phyloP scores from a whole-genome alignment of 2,113 vertebrate species.

The Toxotes jaculatrix region DNA sequence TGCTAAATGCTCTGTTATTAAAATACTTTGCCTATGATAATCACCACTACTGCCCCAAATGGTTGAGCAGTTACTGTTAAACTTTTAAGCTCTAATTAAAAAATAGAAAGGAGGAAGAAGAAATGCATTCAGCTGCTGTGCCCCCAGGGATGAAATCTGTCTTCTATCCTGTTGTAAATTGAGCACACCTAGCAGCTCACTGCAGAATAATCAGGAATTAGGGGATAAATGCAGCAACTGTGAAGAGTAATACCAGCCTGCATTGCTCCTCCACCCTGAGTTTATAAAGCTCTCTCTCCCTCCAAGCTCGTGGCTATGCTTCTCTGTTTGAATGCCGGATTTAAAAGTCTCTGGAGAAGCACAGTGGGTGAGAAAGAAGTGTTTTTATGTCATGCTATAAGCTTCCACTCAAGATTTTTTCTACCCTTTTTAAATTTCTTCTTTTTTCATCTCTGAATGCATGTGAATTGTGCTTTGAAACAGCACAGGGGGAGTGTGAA shows the following conservation, averaged over 20 bases:
- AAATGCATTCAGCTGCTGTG: slow-evolving; percentile 62
- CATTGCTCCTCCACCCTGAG: slow-evolving; percentile 61
- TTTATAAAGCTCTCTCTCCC: slow-evolving; percentile 67
- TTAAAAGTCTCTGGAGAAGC: slow-evolving; percentile 70
- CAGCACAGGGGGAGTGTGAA: slow-evolving; percentile 36
- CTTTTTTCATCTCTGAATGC: slow-evolving; percentile 33
- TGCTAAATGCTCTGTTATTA: slow-evolving; percentile 77
- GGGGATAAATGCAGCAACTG: slow-evolving; percentile 79
- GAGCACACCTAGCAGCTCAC: slow-evolving; percentile 81
- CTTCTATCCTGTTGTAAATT: slow-evolving; percentile 80
- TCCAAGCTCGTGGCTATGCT: slow-evolving; percentile 49
- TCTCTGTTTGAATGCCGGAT: slow-evolving; percentile 72
- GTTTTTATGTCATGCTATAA: slow-evolving; percentile 72
- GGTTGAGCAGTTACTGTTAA: slow-evolving; percentile 72
- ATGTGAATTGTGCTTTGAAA: slow-evolving; percentile 58
- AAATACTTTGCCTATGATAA: slow-evolving; percentile 78
- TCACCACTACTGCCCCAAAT: slow-evolving; percentile 68
- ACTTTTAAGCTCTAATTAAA: slow-evolving; percentile 82
- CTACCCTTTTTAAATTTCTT: slow-evolving; percentile 49
- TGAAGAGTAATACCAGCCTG: slow-evolving; percentile 73
- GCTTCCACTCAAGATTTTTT: slow-evolving; percentile 69
- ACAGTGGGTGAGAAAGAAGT: slow-evolving; percentile 68
- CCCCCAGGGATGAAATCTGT: slow-evolving; percentile 75
- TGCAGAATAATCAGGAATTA: slow-evolving; percentile 83
- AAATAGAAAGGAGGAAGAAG: slow-evolving; percentile 61